Evolutionary conservation across 2,797 vertebrate species (phyloP), one percentile per base, ranked within the genome.

Genomic region (Eptatretus atami): DNA sequence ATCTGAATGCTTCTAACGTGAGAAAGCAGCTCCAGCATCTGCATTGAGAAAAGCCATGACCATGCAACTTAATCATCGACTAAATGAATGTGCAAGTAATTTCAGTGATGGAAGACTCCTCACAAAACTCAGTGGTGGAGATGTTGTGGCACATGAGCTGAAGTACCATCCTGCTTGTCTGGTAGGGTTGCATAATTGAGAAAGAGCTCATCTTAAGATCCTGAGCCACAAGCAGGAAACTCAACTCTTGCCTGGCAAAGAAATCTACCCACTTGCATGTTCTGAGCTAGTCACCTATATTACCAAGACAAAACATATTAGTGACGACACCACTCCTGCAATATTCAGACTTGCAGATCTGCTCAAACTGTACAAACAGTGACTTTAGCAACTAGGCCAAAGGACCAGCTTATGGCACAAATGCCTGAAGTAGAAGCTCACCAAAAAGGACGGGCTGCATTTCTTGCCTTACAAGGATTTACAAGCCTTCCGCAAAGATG

Each of bases 141-240:
- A 44, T 6, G 55, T 60, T 60, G 55, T 60, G 55, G 55, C 55
- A 60, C 55, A 60, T 4, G 55, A 60, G 55, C 14, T 63, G 52
- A 65, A 67, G 15, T 68, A 66, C 53, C 65, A 67, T 63, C 24
- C 15, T 19, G 19, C 63, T 61, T 67, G 63, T 44, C 53, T 67
- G 55, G 15, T 52, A 64, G 66, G 12, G n/a, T 63, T 68, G n/a
- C 66, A 67, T 24, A 67, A 67, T 15, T 65, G 52, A 55, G 67
- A 66, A 53, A 64, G 63, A 24, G n/a, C 52, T 24, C 15, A 63
- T 53, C 53, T 68, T 10, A 63, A 53, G 3, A 65, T 10, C 31
- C 8, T 4, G 52, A 19, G 53, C 52, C 6, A 54, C 52, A 64
- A 63, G 12, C 6, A 52, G 25, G 13, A 44, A 15, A 13, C 9